phyloP scores from a whole-genome alignment of 2,888 invertebrate genomes.

The Trisateles emortualis region DNA sequence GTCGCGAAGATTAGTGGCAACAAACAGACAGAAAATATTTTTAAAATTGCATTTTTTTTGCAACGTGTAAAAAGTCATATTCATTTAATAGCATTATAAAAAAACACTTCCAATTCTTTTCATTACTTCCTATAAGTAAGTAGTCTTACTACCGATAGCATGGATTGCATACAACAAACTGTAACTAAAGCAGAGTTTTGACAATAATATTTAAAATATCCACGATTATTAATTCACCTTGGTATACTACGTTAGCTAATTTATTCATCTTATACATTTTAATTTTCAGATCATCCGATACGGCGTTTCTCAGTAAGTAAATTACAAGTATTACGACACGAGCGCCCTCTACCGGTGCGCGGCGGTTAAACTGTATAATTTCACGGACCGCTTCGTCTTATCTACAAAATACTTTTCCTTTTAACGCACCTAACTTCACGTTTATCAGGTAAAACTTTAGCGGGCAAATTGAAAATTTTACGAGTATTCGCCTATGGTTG shows the following conservation, averaged over 20 bases:
- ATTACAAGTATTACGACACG: constrained; percentile 57
- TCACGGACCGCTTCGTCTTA: constrained; percentile 62
- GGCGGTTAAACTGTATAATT: constrained; percentile 59
- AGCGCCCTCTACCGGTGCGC: constrained; percentile 47
- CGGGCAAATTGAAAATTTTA: constrained; percentile 84
- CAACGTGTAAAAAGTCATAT: no score
- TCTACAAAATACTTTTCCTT: constrained; percentile 68
- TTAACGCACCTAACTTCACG: constrained; percentile 75
- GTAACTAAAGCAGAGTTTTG: no score
- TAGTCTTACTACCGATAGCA: no score
- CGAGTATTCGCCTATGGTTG: constrained; percentile 51
- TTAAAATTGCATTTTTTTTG: no score
- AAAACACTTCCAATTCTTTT: no score
- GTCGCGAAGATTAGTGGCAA: no score
- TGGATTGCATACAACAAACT: no score
- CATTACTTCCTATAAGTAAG: no score
- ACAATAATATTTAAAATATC: no score
- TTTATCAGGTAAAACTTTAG: constrained; percentile 84
- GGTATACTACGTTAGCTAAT: background rate
- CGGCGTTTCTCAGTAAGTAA: constrained; percentile 50
- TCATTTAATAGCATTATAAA: no score
- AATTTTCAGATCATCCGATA: constrained; percentile 21
- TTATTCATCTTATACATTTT: constrained; percentile 9
- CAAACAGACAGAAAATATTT: no score
- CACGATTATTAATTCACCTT: no score